These are phyloP conservation scores for Chlorodrepanis virens DNA, from an alignment of 2,113 vertebrate species.

Conservation along the genomic window DNA sequence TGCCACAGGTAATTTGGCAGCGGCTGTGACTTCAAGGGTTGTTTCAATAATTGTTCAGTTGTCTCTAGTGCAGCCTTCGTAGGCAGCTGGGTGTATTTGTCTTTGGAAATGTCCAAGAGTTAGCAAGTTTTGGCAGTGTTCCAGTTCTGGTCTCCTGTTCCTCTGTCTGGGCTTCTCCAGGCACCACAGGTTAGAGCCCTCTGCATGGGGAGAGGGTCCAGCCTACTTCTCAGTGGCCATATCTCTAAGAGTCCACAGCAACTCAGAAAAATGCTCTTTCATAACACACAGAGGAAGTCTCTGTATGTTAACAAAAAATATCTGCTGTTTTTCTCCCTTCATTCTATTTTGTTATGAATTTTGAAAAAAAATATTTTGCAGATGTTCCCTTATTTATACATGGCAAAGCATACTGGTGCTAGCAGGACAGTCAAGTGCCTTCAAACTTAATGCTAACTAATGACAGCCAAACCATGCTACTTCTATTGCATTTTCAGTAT, in stretches of 20 bases:
- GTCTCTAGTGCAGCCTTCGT: not conserved
- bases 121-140: not conserved
- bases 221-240: not conserved
- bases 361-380: not conserved
- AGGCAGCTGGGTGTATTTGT: not conserved
- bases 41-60: not conserved
- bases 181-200: not conserved
- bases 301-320: not conserved
- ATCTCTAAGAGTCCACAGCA: not conserved
- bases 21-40: not conserved
- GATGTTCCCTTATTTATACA: not conserved
- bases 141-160: not conserved
- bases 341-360: not conserved
- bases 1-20: not conserved
- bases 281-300: not conserved
- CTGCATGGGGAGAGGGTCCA: accelerated
- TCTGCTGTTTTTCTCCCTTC: accelerated
- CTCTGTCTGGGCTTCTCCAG: not conserved
- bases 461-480: not conserved
- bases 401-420: not conserved
- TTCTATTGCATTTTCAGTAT: not conserved
- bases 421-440: not conserved
- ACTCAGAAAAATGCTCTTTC: not conserved
- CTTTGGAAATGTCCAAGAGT: not conserved
- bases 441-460: not conserved